These are phyloP conservation scores for Aptenodytes patagonicus DNA, from an alignment of 2,113 vertebrate species.

Conservation along the genomic window DNA sequence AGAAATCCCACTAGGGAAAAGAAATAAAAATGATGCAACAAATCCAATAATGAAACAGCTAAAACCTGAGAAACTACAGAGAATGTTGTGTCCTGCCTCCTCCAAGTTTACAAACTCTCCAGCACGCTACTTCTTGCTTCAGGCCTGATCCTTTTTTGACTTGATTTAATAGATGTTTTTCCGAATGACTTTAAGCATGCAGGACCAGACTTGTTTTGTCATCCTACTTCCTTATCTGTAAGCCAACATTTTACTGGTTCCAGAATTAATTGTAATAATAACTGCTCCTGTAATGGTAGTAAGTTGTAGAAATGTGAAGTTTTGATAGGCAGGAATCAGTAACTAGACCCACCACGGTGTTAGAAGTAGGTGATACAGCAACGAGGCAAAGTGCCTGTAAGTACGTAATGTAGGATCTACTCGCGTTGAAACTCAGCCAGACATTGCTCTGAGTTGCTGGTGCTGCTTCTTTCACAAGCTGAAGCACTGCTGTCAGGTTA, in stretches of 20 bases:
- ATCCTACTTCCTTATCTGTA: not conserved
- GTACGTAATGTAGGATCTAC: fast-evolving
- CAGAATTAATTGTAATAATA: not conserved
- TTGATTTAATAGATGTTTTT: not conserved
- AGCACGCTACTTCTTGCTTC: not conserved
- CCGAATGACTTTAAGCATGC: not conserved
- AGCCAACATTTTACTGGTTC: not conserved
- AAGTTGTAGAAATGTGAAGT: not conserved
- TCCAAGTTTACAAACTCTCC: not conserved
- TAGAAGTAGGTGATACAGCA: not conserved
- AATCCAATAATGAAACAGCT: not conserved
- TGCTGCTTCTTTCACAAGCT: not conserved
- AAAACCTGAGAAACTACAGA: not conserved
- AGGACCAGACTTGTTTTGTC: not conserved
- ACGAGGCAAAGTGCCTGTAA: not conserved
- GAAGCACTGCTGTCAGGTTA: not conserved
- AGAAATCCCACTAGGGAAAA: not conserved
- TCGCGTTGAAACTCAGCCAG: not conserved
- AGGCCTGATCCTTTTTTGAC: not conserved
- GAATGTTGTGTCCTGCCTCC: not conserved
- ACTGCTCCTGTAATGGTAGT: not conserved
- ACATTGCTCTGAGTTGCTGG: not conserved
- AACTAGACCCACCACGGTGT: not conserved
- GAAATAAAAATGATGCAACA: not conserved
- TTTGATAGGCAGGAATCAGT: not conserved